Conservation (phyloP, 2,113 vertebrate genomes). For the Thymallus thymallus region DNA sequence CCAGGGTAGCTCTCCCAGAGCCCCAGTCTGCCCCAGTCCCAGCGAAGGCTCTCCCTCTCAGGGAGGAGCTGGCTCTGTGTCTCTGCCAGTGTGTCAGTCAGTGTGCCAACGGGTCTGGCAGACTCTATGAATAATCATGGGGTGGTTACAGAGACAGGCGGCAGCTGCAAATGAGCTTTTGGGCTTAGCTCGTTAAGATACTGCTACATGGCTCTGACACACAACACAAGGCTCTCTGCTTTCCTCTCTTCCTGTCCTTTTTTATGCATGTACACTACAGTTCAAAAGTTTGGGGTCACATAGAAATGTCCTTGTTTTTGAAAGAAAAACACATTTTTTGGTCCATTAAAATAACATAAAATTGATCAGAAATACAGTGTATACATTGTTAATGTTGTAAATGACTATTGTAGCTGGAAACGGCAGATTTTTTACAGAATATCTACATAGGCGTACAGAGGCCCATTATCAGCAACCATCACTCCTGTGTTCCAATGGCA, state of each 20-base stretch:
- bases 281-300: too few species aligned
- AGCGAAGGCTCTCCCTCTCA: conserved; percentile 50
- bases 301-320: too few species aligned
- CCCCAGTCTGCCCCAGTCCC: conserved; percentile 1
- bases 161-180: conserved; percentile 65
- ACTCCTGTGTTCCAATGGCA: too few species aligned
- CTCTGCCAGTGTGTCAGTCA: conserved; percentile 36
- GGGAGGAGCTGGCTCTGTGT: conserved; percentile 49
- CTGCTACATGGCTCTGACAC: conserved; percentile 40
- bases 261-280: conserved; percentile 58
- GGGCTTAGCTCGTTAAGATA: conserved; percentile 57
- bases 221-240: conserved; percentile 63
- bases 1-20: conserved; percentile 47
- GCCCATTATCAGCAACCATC: too few species aligned
- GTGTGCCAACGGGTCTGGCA: conserved; percentile 57
- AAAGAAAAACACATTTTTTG: too few species aligned
- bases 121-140: conserved; percentile 61
- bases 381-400: too few species aligned
- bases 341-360: too few species aligned
- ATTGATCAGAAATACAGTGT: too few species aligned
- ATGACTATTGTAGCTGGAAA: too few species aligned
- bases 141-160: conserved; percentile 60
- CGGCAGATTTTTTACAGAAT: too few species aligned
- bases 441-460: too few species aligned
- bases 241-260: conserved; percentile 40